phyloP scores from a whole-genome alignment of 1,140 invertebrate species.

The Diprion similis region DNA sequence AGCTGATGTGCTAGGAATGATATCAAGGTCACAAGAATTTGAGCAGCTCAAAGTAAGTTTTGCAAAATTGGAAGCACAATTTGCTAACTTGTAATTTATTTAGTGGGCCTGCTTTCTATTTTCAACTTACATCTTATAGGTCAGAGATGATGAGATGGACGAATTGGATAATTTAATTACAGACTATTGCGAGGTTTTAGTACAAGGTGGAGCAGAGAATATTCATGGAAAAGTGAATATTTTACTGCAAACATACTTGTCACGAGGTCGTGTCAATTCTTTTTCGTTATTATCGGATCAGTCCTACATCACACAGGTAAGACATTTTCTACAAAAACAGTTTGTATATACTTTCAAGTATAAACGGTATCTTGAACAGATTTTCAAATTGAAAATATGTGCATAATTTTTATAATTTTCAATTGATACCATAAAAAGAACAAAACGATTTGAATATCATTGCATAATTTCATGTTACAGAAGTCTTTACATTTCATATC shows the following conservation, averaged over 20 bases:
- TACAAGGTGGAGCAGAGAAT: conserved; percentile 86
- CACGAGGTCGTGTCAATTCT: conserved; percentile 77
- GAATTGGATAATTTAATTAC: conserved; percentile 82
- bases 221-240: conserved; percentile 97
- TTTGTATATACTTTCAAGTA: neutral
- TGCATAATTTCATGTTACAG: too few species aligned
- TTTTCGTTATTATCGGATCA: conserved; percentile 94
- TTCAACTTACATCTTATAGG: conserved; percentile 60
- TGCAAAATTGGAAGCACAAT: neutral
- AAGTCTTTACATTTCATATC: neutral
- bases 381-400: conserved; percentile 21
- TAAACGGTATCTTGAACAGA: conserved; percentile 11
- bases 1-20: conserved; percentile 84
- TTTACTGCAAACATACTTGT: conserved; percentile 91
- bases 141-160: conserved; percentile 92
- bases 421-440: neutral
- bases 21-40: conserved; percentile 94
- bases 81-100: conserved; percentile 4
- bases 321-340: conserved; percentile 17
- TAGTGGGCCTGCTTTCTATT: conserved; percentile 14
- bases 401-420: conserved; percentile 27
- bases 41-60: conserved; percentile 87
- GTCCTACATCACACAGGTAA: conserved; percentile 90
- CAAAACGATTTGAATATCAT: neutral
- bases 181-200: conserved; percentile 77